Conservation (phyloP, 2,888 invertebrate species). For the Folsomia candida region DNA sequence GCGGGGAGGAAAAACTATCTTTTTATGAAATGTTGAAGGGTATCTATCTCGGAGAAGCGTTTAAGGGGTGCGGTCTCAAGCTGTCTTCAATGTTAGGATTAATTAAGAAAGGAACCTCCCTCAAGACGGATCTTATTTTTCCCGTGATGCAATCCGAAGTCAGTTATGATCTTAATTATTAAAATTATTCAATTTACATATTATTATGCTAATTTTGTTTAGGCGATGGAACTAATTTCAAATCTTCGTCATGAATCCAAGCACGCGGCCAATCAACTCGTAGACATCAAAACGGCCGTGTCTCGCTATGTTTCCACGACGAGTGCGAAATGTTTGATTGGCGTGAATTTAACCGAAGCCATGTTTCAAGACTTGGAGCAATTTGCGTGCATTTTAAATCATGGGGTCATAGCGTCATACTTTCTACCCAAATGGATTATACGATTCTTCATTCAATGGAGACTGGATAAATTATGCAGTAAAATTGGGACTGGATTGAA, state of each 20-base stretch:
- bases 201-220: neutral
- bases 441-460: neutral
- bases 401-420: neutral
- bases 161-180: neutral
- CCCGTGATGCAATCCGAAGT: neutral
- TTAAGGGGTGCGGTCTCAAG: neutral
- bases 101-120: neutral
- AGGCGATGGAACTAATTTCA: neutral
- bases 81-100: neutral
- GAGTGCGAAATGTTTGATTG: neutral
- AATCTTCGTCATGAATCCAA: neutral
- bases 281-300: neutral
- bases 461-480: neutral
- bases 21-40: neutral
- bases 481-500: neutral
- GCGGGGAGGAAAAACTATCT: neutral
- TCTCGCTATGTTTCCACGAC: neutral
- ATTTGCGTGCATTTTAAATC: neutral
- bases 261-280: neutral
- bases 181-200: neutral
- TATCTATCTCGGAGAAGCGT: conserved; percentile 4
- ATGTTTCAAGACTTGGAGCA: neutral
- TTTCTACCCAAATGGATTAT: neutral
- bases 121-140: neutral
- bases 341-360: neutral